Evolutionary conservation across 2,888 invertebrate species (phyloP).

Genomic region (Melanotus villosus): DNA sequence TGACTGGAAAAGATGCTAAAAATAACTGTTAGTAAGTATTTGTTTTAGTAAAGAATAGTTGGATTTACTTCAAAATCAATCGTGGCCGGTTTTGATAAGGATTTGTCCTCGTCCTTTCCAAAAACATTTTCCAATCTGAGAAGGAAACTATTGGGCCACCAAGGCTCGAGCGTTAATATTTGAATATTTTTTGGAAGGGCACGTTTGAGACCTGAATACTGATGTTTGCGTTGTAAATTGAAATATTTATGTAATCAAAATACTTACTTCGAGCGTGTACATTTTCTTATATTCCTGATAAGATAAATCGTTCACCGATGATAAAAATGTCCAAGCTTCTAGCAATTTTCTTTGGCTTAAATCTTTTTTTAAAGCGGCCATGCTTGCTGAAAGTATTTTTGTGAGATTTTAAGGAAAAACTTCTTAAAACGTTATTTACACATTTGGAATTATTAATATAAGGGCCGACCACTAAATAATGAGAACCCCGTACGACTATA

Average conservation of each 20-base stretch:
- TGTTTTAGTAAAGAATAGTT: no score
- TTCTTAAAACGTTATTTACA: no score
- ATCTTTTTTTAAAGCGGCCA: slow-evolving; percentile 61
- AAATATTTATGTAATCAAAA: slow-evolving; percentile 51
- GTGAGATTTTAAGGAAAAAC: no score
- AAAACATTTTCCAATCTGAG: slow-evolving; percentile 84
- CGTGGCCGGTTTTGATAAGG: slow-evolving; percentile 72
- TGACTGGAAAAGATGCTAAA: slow-evolving; percentile 69
- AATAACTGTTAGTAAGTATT: no score
- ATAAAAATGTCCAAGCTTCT: slow-evolving; percentile 37
- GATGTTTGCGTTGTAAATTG: no score
- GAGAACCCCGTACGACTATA: slow-evolving; percentile 76
- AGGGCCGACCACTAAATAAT: slow-evolving; percentile 69
- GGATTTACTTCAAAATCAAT: slow-evolving; percentile 34
- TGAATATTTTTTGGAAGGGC: slow-evolving; percentile 68
- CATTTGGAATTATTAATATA: slow-evolving; percentile 38
- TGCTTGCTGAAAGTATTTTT: not conserved
- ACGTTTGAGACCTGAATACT: slow-evolving; percentile 70
- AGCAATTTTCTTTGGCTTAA: slow-evolving; percentile 68
- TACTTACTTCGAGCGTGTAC: slow-evolving; percentile 64
- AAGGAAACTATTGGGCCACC: slow-evolving; percentile 72
- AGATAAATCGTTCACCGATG: slow-evolving; percentile 54
- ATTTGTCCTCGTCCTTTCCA: slow-evolving; percentile 74
- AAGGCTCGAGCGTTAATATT: slow-evolving; percentile 84
- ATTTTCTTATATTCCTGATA: no score